Evolutionary conservation across 2,888 invertebrate genomes (phyloP), one percentile per base, ranked within the genome.

Genomic region (Rapana venosa): DNA sequence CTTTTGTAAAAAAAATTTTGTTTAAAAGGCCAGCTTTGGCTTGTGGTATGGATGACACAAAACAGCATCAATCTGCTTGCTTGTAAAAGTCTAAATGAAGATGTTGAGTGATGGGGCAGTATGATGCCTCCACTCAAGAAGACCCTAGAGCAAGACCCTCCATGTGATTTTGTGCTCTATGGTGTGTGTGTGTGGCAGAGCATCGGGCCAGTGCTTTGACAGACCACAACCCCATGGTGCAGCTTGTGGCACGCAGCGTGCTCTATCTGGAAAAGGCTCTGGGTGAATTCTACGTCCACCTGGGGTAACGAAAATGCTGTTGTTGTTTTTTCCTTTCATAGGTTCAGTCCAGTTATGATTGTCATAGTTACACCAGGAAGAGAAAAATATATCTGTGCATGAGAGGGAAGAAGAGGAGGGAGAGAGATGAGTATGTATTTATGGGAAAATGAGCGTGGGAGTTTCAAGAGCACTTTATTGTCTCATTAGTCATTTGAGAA

Each of bases 221-320:
- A 70, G 94, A 95, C 88, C 94, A 94, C 91, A 92, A 92, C 26
- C 92, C 92, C 0, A 95, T 95, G 93, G 94, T 94, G 13, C 92
- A 93, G 1, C 85, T 93, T 74, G 93, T 95, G 8, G 93, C 93
- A 11, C 93, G 93, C 77, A 94, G 94, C 93, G 92, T 93, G 30
- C 88, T 93, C 87, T 92, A 92, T 87, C 92, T 94, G 86, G 94
- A 94, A 79, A 93, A 93, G 87, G 92, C 94, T 83, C 91, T 94
- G 20, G 92, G 91, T 35, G 94, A 94, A 70, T 92, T 95, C 20
- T 94, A 93, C 92, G 93, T 92, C 47, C 94, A 95, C 92, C 90
- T 95, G 22, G 92, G 93, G 95, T 95, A 92, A 90, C 92, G 90
- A 2, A 66, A 6, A 66, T 66, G 20, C 66, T 8, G 17, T 66